These are phyloP conservation scores for Conus betulinus DNA, from an alignment of 1,140 invertebrate species.

Conservation along the genomic window DNA sequence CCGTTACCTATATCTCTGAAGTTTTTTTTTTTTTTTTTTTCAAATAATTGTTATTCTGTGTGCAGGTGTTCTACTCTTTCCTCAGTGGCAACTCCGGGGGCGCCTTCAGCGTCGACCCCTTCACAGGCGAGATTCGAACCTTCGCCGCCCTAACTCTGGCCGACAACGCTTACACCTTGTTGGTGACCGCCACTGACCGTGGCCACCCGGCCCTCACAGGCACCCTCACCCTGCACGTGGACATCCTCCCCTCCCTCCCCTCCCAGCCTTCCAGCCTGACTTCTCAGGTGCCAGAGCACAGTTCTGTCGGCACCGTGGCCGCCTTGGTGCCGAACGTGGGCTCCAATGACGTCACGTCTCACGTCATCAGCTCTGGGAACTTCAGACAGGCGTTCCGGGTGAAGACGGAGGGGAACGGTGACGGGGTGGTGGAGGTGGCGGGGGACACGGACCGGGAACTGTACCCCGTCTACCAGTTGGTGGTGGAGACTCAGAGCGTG, in stretches of 20 bases:
- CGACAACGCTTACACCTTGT: background rate
- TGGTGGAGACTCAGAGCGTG: background rate
- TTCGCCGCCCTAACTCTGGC: background rate
- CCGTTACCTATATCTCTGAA: too few relatives aligned
- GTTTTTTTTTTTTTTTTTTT: too few relatives aligned
- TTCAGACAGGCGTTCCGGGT: background rate
- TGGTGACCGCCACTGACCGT: constrained; percentile 9
- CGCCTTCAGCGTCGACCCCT: background rate
- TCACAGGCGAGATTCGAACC: background rate
- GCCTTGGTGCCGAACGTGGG: background rate
- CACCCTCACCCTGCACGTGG: constrained; percentile 6
- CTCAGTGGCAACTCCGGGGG: background rate
- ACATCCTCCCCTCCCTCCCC: background rate
- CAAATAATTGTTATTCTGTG: background rate
- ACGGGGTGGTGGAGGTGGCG: background rate
- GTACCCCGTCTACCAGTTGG: constrained; percentile 2
- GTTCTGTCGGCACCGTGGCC: background rate
- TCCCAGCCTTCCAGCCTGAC: background rate
- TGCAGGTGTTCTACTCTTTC: constrained; percentile 1
- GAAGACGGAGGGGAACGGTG: background rate
- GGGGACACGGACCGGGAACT: background rate
- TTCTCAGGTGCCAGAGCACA: background rate
- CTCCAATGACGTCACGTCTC: background rate
- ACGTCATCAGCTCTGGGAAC: constrained; percentile 18
- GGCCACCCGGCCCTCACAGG: background rate